Percentiles rank a stretch among this genome's conserved stretches.
Evolutionary conservation across 2,113 vertebrate genomes (phyloP).

Genomic region (Mirza zaza): DNA sequence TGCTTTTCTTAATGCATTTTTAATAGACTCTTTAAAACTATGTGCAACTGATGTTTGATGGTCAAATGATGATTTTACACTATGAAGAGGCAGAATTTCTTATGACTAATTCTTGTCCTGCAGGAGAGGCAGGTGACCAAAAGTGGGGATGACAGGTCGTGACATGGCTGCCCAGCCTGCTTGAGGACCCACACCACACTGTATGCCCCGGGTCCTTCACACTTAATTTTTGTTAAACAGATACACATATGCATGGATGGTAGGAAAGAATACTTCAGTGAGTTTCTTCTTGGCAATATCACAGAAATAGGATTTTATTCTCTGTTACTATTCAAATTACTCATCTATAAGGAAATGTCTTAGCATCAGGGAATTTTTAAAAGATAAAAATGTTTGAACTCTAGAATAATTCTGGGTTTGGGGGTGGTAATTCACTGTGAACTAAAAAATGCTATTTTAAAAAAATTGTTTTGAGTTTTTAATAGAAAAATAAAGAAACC

Average conservation of each 20-base stretch:
- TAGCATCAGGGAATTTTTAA: not conserved
- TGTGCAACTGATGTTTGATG: not conserved
- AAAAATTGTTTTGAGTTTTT: conserved; percentile 18
- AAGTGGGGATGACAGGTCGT: not conserved
- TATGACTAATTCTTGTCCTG: not conserved
- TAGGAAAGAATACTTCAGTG: not conserved
- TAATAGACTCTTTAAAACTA: not conserved
- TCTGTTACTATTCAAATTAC: not conserved
- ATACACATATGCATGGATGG: not conserved
- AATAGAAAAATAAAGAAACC: conserved; percentile 13
- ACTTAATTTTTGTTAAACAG: not conserved
- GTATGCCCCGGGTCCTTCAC: not conserved
- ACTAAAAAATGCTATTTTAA: conserved; percentile 8
- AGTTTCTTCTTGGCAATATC: not conserved
- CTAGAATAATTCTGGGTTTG: not conserved
- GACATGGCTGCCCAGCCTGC: not conserved
- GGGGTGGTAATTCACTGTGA: not conserved
- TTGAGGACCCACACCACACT: not conserved
- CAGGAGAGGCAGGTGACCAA: not conserved
- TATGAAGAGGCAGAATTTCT: conserved; percentile 11
- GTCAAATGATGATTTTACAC: not conserved
- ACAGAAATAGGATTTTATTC: not conserved
- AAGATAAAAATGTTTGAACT: conserved; percentile 26
- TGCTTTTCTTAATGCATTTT: conserved; percentile 13
- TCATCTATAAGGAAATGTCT: not conserved